Evolutionary conservation across 1,140 invertebrate species (phyloP), one percentile per base, ranked within the genome.

Genomic region (Anastrepha obliqua): DNA sequence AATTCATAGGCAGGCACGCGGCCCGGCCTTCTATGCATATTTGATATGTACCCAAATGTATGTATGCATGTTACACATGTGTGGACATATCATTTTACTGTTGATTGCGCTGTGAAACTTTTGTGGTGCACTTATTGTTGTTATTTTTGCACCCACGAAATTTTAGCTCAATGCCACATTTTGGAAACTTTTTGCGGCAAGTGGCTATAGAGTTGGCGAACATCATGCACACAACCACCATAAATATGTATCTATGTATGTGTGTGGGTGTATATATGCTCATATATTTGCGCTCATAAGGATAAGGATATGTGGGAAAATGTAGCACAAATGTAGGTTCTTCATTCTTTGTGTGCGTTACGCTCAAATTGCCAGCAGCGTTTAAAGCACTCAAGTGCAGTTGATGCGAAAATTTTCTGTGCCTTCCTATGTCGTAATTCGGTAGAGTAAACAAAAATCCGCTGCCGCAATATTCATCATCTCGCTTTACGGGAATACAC

Each of bases 301-400:
- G 64, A 62, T 62, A 62, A 62, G 64, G 64, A 29, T 11, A 67
- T 17, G 60, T 62, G 60, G 60, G n/a, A 62, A 13, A 8, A 62
- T 62, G 60, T 62, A 15, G 60, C 60, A n/a, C 11, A 55, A 55
- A 55, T 55, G 1, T 55, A 55, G 6, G 51, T 55, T 2, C 51
- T 55, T 55, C 51, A 55, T 55, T 6, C 11, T 8, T 55, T 55
- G 51, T 55, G 51, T 55, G 51, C 5, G 60, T 2, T 17, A n/a
- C 4, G n/a, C 13, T 44, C 74, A 47, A 42, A 81, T 55, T 55
- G 47, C 47, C 74, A 81, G 74, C 20, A 81, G 74, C 74, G 47
- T n/a, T 55, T 74, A 81, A 81, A 81, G n/a, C 74, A 81, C 74
- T 81, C 74, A 81, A 81, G 44, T 81, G 44, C 74, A 81, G 74